These are phyloP conservation scores for Euclidia mi DNA, from an alignment of 2,888 invertebrate species.

Conservation along the genomic window DNA sequence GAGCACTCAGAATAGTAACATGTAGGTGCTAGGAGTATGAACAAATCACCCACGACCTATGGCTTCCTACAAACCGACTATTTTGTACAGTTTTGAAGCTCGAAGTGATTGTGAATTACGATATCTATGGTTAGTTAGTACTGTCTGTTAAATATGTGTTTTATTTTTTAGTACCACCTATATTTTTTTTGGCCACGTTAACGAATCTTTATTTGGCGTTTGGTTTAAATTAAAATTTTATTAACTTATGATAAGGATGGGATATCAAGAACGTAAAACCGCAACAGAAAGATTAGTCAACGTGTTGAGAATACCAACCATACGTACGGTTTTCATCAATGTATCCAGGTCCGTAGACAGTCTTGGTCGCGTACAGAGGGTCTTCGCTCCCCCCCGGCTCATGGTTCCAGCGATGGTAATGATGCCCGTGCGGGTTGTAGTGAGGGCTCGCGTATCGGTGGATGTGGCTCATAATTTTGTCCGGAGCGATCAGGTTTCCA, in stretches of 20 bases:
- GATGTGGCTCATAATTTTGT: conserved; percentile 87
- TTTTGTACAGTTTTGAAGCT: conserved; percentile 79
- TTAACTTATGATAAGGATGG: conserved; percentile 1
- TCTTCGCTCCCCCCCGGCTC: conserved; percentile 88
- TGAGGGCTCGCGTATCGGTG: conserved; percentile 88
- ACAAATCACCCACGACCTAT: conserved; percentile 62
- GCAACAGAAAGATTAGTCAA: conserved; percentile 59
- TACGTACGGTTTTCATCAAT: conserved; percentile 90
- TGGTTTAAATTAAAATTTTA: not conserved
- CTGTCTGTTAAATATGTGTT: conserved; percentile 71
- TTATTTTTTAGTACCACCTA: conserved; percentile 53
- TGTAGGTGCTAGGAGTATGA: conserved; percentile 66
- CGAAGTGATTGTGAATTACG: conserved; percentile 83
- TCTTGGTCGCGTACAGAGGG: conserved; percentile 89
- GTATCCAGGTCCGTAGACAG: conserved; percentile 88
- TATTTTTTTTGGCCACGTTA: conserved; percentile 65
- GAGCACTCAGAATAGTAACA: conserved; percentile 70
- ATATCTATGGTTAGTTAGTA: conserved; percentile 88
- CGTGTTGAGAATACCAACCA: conserved; percentile 62
- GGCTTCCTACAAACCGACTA: conserved; percentile 59
- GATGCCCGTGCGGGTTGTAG: conserved; percentile 87
- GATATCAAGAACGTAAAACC: not conserved
- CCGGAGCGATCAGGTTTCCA: conserved; percentile 87
- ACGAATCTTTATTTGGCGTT: conserved; percentile 70
- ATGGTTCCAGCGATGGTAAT: conserved; percentile 87